Evolutionary conservation across 2,888 invertebrate species (phyloP).

Genomic region (Leptopilina syphax): DNA sequence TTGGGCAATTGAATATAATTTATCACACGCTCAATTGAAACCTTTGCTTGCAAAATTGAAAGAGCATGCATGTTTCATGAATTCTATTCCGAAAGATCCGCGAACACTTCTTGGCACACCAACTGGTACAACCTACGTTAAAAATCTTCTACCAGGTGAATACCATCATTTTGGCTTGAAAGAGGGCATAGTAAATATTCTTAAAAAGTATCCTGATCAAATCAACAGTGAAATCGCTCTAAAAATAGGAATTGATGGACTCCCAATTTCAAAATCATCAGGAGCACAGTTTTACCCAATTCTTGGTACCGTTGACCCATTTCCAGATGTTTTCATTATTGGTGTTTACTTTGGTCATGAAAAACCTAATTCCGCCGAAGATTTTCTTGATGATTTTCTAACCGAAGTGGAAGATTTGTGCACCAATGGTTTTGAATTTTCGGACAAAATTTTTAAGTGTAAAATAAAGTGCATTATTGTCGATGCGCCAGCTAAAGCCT

Average conservation of each 20-base stretch:
- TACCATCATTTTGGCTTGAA: constrained; percentile 45
- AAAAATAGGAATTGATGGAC: constrained; percentile 48
- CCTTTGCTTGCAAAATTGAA: constrained; percentile 16
- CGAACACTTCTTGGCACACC: constrained; percentile 45
- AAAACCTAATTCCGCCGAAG: constrained; percentile 36
- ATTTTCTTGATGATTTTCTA: constrained; percentile 40
- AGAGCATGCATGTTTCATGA: constrained; percentile 31
- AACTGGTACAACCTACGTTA: constrained; percentile 19
- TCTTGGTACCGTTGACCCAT: constrained; percentile 40
- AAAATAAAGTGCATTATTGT: constrained; percentile 42
- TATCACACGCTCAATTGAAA: neutral
- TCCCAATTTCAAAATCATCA: constrained; percentile 46
- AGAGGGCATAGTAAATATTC: constrained; percentile 4
- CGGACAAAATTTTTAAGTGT: constrained; percentile 18
- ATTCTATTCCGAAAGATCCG: constrained; percentile 36
- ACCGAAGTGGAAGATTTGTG: constrained; percentile 15
- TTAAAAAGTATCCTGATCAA: neutral
- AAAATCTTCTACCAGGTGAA: constrained; percentile 26
- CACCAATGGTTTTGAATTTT: constrained; percentile 29
- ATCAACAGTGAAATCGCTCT: neutral
- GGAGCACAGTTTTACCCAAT: constrained; percentile 50
- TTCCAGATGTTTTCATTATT: constrained; percentile 41
- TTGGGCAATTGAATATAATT: neutral
- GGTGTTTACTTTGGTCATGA: constrained; percentile 39
- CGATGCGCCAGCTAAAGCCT: constrained; percentile 49